A percentile compares a stretch with the other conserved stretches of the same genome.
These are phyloP conservation scores for Lissocephala sabroskyi DNA, from an alignment of 2,888 invertebrate species.

Conservation along the genomic window DNA sequence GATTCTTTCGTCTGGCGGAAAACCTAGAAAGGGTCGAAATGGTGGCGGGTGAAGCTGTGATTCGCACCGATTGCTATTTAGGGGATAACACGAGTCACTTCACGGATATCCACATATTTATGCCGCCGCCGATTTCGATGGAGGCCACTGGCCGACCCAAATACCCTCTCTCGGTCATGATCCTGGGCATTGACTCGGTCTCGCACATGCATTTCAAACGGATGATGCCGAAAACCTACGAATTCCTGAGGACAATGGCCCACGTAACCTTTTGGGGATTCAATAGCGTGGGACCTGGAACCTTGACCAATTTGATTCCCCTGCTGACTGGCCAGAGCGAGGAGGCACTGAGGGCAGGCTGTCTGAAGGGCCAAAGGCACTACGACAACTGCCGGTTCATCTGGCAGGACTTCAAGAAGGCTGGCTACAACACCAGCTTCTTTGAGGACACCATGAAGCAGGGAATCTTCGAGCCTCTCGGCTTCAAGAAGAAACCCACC, in stretches of 20 bases:
- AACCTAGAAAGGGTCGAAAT: too few relatives aligned
- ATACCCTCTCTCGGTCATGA: conserved; percentile 15
- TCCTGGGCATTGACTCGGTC: conserved; percentile 15
- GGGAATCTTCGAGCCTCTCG: conserved; percentile 79
- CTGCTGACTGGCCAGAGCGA: conserved; percentile 12
- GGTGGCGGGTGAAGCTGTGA: too few relatives aligned
- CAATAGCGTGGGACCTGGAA: conserved; percentile 7
- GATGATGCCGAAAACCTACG: conserved; percentile 5
- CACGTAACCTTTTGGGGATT: conserved; percentile 18
- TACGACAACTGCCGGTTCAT: conserved; percentile 15
- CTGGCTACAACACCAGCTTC: conserved; percentile 82
- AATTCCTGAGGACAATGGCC: conserved; percentile 7
- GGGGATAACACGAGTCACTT: too few relatives aligned
- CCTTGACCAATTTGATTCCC: conserved; percentile 9
- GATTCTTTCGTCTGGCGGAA: not conserved
- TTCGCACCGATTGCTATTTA: too few relatives aligned
- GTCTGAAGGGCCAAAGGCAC: not conserved
- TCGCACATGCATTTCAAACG: conserved; percentile 15
- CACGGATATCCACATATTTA: conserved; percentile 18
- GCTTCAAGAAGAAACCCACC: conserved; percentile 80
- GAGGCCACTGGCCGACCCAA: too few relatives aligned
- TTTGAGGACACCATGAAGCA: conserved; percentile 81
- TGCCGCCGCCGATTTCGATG: not conserved
- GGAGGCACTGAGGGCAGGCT: not conserved
- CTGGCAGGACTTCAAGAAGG: conserved; percentile 14